Evolutionary conservation across 2,797 vertebrate species (phyloP).

Genomic region (Hafferia zeledoni): DNA sequence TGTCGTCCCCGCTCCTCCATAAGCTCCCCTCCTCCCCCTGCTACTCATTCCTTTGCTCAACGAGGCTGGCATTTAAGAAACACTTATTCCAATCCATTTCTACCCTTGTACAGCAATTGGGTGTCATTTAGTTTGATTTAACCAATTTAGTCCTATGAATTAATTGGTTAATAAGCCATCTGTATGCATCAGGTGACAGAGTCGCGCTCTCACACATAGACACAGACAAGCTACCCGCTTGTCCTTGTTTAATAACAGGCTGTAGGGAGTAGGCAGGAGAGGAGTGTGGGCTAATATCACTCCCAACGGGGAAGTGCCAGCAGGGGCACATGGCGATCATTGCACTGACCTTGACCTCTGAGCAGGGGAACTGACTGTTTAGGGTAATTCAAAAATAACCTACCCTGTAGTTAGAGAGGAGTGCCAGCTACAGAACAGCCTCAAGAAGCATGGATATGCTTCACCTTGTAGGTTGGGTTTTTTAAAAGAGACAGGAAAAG

Average conservation of each 20-base stretch:
- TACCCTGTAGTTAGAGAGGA: not conserved
- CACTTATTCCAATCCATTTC: conserved; percentile 72
- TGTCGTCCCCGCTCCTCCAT: not conserved
- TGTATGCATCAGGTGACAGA: conserved; percentile 71
- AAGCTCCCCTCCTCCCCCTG: conserved; percentile 6
- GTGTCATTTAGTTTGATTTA: conserved; percentile 78
- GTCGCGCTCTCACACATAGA: conserved; percentile 43
- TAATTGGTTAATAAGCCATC: conserved; percentile 79
- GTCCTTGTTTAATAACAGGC: conserved; percentile 66
- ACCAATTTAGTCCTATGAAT: conserved; percentile 73
- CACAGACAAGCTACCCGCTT: conserved; percentile 59
- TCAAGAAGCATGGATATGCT: rapidly evolving
- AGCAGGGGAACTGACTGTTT: not conserved
- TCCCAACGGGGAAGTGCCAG: not conserved
- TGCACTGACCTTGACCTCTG: conserved; percentile 34
- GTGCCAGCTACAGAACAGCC: not conserved
- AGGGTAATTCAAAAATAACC: not conserved
- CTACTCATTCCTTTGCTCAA: conserved; percentile 43
- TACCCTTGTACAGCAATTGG: conserved; percentile 69
- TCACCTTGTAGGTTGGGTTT: not conserved
- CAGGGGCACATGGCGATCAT: not conserved
- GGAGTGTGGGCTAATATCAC: conserved; percentile 16
- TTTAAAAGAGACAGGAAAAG: not conserved
- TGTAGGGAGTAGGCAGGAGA: not conserved
- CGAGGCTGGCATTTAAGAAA: conserved; percentile 71